Evolutionary conservation across 2,113 vertebrate genomes (phyloP), one percentile per base, ranked within the genome.

Genomic region (Colossoma macropomum): DNA sequence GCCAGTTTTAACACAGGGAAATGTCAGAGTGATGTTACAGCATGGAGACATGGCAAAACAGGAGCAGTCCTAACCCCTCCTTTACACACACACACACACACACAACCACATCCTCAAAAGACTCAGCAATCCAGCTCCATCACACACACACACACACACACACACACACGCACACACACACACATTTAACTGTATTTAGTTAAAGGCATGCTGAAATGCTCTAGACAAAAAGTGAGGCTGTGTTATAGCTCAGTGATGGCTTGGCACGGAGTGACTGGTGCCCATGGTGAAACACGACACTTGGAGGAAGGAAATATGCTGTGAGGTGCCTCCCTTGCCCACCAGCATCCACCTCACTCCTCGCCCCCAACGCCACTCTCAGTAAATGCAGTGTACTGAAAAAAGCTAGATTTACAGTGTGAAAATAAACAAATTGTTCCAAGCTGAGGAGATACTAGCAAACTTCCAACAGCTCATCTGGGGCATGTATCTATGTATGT

Each of bases 21-120:
- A 93, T 91, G 90, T 95, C 91, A 92, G 90, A 86, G 86, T 86
- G 78, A 92, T 93, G 91, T 89, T 92, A 89, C 86, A 69, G 84
- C 28, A 83, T 81, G 88, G 88, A 89, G 89, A 88, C 77, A 78
- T 79, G 68, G 75, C 82, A 90, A 77, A 86, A 88, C 85, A 73
- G 73, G 66, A 84, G 73, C 78, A 66, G 32, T 17, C 52, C 59
- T 3, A 62, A 32, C 11, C 3, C 56, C 19, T 34, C 1, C 52
- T 66, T 75, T 50, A 77, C 21, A 54, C 66, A 66, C 45, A 25
- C 59, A 62, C 23, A 62, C 56, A 77, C n/a, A 69, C 71, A 66
- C 45, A 65, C 81, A 87, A 84, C 78, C 82, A 84, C 81, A 86
- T 84, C 84, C 84, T 86, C 81, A 78, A 79, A 86, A 73, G 81